These are phyloP conservation scores for Capra hircus DNA, from an alignment of 2,113 vertebrate genomes.

Conservation along the genomic window DNA sequence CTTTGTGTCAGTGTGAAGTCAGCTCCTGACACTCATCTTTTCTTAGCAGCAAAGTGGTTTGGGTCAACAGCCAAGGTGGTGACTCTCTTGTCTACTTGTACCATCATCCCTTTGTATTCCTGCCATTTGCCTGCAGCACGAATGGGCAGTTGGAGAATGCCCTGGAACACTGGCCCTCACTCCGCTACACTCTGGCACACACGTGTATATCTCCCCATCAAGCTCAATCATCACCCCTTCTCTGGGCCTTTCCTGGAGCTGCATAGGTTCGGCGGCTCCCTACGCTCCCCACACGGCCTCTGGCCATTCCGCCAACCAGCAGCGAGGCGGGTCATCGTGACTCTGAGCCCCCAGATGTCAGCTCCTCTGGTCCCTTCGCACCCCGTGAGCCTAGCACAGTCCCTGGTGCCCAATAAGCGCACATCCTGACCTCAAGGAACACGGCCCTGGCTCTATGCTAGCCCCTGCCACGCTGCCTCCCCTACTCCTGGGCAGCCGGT, in stretches of 20 bases:
- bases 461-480: constrained; percentile 33
- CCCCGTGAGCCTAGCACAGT: neutral
- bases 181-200: neutral
- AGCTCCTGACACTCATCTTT: neutral
- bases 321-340: rapidly evolving
- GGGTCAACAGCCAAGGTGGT: neutral
- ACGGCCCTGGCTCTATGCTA: neutral
- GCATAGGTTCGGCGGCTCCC: too few relatives aligned
- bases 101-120: neutral
- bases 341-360: neutral
- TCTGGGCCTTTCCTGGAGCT: neutral
- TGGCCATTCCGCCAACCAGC: neutral
- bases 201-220: neutral
- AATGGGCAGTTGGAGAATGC: neutral
- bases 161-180: neutral
- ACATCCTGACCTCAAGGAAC: neutral
- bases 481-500: constrained; percentile 38
- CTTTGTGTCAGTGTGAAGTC: neutral
- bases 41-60: neutral
- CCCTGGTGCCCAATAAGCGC: neutral
- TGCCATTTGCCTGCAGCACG: neutral
- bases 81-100: neutral
- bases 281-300: neutral
- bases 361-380: neutral
- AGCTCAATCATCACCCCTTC: too few relatives aligned